A percentile compares a stretch with the other conserved stretches of the same genome.
phyloP scores from a whole-genome alignment of 2,888 invertebrate species.

The Venusia cambrica region DNA sequence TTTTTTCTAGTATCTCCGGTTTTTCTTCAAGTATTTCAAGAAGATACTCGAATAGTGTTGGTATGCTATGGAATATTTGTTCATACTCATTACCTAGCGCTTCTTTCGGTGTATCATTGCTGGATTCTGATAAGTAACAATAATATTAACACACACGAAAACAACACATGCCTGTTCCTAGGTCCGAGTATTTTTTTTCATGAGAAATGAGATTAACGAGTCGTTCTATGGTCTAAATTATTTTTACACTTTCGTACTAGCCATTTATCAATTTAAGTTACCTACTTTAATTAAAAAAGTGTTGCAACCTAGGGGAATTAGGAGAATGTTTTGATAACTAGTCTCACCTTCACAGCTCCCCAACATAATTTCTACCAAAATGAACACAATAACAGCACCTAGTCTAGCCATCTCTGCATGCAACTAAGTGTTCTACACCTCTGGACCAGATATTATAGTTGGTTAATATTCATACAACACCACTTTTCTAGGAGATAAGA shows the following conservation, averaged over 20 bases:
- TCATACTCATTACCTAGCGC: conserved; percentile 36
- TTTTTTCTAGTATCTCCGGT: conserved; percentile 51
- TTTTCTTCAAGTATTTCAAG: conserved; percentile 44
- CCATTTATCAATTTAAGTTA: too few species aligned
- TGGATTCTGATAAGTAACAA: conserved; percentile 25
- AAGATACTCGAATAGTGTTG: conserved; percentile 51
- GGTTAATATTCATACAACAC: conserved; percentile 12
- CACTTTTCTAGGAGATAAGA: conserved; percentile 13
- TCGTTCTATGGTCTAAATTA: too few species aligned
- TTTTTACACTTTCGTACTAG: too few species aligned
- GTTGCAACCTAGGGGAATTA: too few species aligned
- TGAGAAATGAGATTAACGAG: too few species aligned
- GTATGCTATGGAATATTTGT: conserved; percentile 49
- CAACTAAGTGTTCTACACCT: conserved; percentile 7
- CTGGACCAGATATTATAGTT: conserved; percentile 5
- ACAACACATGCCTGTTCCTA: too few species aligned
- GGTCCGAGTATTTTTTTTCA: too few species aligned
- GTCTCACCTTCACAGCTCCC: conserved; percentile 15
- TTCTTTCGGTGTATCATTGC: conserved; percentile 13
- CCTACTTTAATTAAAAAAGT: too few species aligned
- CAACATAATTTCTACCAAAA: conserved; percentile 8
- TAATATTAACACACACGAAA: conserved; percentile 2
- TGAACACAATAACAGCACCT: conserved; percentile 10
- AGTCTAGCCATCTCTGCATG: conserved; percentile 16
- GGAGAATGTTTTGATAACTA: neutral